Evolutionary conservation across 2,113 vertebrate species (phyloP).

Genomic region (Thoracochromis brauschi): DNA sequence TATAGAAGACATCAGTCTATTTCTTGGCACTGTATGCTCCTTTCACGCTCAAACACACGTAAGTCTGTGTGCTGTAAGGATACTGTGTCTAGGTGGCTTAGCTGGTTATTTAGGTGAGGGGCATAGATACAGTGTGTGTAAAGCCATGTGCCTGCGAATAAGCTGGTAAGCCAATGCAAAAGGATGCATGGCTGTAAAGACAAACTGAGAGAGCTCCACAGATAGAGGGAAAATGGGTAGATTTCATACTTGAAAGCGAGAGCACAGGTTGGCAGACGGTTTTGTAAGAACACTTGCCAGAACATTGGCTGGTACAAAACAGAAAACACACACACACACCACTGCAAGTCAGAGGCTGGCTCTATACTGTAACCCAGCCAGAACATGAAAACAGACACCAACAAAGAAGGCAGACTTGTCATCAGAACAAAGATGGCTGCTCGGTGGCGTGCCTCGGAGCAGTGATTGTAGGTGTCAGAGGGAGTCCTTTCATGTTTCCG

Average conservation of each 20-base stretch:
- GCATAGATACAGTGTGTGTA: background rate
- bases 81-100: conserved; percentile 52
- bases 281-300: conserved; percentile 34
- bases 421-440: conserved; percentile 66
- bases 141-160: conserved; percentile 11
- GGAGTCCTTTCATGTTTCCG: conserved; percentile 56
- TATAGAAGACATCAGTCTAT: conserved; percentile 43
- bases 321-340: conserved; percentile 12
- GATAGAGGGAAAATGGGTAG: conserved; percentile 20
- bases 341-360: conserved; percentile 64
- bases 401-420: conserved; percentile 68
- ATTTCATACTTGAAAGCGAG: conserved; percentile 42
- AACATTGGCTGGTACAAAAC: conserved; percentile 48
- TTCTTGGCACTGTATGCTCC: background rate
- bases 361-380: conserved; percentile 70
- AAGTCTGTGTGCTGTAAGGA: conserved; percentile 55
- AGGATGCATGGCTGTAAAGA: conserved; percentile 11
- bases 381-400: conserved; percentile 58
- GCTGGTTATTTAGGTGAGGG: conserved; percentile 36
- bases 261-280: conserved; percentile 38
- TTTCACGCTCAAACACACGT: conserved; percentile 19
- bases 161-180: conserved; percentile 31
- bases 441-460: conserved; percentile 67
- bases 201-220: background rate
- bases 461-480: conserved; percentile 68